phyloP scores from a whole-genome alignment of 2,888 invertebrate genomes.

The Eupeodes latifasciatus region DNA sequence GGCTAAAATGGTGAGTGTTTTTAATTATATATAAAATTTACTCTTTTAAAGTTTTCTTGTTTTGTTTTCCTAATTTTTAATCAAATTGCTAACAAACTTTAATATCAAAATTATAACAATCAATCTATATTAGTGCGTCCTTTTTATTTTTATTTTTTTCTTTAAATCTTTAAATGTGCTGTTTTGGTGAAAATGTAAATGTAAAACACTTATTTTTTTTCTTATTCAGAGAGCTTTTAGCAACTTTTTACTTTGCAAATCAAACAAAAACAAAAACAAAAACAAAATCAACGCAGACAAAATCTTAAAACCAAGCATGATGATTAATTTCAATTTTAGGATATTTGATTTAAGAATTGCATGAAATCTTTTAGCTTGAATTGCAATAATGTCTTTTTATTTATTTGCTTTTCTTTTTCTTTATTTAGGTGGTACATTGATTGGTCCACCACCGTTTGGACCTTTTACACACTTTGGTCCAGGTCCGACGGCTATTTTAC shows the following conservation, averaged over 20 bases:
- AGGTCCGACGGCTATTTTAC: slow-evolving; percentile 86
- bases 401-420: slow-evolving; percentile 41
- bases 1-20: slow-evolving; percentile 84
- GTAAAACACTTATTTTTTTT: slow-evolving; percentile 49
- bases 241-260: slow-evolving; percentile 10
- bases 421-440: slow-evolving; percentile 86
- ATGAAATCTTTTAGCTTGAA: neutral
- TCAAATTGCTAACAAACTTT: slow-evolving; percentile 59
- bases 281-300: slow-evolving; percentile 21
- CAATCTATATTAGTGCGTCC: slow-evolving; percentile 32
- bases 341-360: slow-evolving; percentile 1
- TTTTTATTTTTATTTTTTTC: slow-evolving; percentile 53
- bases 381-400: slow-evolving; percentile 1
- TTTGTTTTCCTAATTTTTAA: slow-evolving; percentile 32
- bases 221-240: slow-evolving; percentile 30
- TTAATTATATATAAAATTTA: slow-evolving; percentile 72
- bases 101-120: slow-evolving; percentile 34
- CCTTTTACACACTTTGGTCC: slow-evolving; percentile 85
- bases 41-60: slow-evolving; percentile 39
- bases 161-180: slow-evolving; percentile 62
- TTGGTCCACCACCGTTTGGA: slow-evolving; percentile 84
- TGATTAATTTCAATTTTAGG: neutral
- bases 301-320: slow-evolving; percentile 33
- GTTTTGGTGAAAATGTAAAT: slow-evolving; percentile 60
- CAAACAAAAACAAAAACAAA: neutral